These are phyloP conservation scores for Cepaea nemoralis DNA, from an alignment of 1,140 invertebrate genomes.

Conservation along the genomic window DNA sequence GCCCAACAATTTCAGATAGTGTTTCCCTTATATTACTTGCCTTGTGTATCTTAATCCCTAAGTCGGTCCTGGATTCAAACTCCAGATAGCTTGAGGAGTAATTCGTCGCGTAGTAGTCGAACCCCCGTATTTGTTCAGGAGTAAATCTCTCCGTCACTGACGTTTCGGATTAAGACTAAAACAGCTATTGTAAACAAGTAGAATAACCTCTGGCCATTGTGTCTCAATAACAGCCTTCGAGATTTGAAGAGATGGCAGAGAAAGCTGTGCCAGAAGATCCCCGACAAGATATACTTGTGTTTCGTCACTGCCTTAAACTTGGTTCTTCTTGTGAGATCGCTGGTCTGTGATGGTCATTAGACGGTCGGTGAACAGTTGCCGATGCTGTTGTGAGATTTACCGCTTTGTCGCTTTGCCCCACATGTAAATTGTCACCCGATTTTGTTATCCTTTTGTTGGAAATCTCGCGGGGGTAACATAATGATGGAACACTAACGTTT, in stretches of 20 bases:
- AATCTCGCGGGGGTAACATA: neutral
- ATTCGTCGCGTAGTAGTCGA: neutral
- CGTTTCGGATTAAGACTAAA: neutral
- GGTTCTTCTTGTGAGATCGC: neutral
- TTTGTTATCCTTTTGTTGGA: neutral
- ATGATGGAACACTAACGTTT: neutral
- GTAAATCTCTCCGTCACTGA: neutral
- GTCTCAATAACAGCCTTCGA: too few relatives aligned
- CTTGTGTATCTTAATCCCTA: slow-evolving; percentile 9
- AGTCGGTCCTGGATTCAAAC: neutral
- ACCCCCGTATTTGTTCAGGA: neutral
- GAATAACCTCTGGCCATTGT: too few relatives aligned
- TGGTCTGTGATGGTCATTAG: neutral
- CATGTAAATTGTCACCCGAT: neutral
- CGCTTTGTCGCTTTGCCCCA: neutral
- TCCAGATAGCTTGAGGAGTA: neutral
- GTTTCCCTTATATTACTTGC: neutral
- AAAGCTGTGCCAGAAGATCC: too few relatives aligned
- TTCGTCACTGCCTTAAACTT: neutral
- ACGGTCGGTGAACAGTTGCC: neutral
- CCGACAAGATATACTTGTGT: too few relatives aligned
- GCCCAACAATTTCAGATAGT: neutral
- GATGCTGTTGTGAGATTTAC: neutral
- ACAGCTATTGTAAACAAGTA: too few relatives aligned
- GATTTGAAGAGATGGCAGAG: too few relatives aligned